Conservation (phyloP, 2,797 vertebrate genomes). For the Esox lucius region DNA sequence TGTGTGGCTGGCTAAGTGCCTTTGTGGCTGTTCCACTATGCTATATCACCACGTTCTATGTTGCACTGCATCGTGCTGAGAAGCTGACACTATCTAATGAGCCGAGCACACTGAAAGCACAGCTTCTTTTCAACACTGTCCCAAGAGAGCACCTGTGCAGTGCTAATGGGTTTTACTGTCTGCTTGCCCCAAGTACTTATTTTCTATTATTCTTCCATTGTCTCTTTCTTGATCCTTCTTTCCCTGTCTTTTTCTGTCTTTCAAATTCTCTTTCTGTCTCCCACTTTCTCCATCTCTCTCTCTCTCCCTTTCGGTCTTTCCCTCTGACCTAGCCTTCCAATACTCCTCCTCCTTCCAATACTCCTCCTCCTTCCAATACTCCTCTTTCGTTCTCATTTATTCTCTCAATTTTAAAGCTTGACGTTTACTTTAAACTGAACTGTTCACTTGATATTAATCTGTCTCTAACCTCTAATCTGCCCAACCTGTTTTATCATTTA, state of each 20-base stretch:
- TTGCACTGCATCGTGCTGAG: background rate
- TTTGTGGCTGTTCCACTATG: background rate
- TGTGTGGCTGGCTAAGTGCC: background rate
- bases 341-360: background rate
- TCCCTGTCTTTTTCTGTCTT: constrained; percentile 2
- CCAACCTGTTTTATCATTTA: constrained; percentile 65
- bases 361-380: background rate
- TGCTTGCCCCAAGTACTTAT: constrained; percentile 4
- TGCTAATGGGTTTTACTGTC: constrained; percentile 41
- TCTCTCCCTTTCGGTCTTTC: constrained; percentile 10
- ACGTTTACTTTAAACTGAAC: constrained; percentile 31
- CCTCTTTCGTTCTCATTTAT: constrained; percentile 3
- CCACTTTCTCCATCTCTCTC: constrained; percentile 3
- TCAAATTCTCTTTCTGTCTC: background rate
- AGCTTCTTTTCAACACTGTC: constrained; percentile 33
- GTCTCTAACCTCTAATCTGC: constrained; percentile 41
- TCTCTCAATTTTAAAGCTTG: background rate
- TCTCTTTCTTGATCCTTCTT: background rate
- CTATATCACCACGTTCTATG: background rate
- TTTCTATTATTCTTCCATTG: background rate
- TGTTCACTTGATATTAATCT: constrained; percentile 44
- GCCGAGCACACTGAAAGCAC: constrained; percentile 11
- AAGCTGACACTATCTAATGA: constrained; percentile 15
- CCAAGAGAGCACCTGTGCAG: constrained; percentile 34
- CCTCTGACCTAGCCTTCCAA: background rate